phyloP scores from a whole-genome alignment of 2,888 invertebrate genomes.

The Dusona sp. region DNA sequence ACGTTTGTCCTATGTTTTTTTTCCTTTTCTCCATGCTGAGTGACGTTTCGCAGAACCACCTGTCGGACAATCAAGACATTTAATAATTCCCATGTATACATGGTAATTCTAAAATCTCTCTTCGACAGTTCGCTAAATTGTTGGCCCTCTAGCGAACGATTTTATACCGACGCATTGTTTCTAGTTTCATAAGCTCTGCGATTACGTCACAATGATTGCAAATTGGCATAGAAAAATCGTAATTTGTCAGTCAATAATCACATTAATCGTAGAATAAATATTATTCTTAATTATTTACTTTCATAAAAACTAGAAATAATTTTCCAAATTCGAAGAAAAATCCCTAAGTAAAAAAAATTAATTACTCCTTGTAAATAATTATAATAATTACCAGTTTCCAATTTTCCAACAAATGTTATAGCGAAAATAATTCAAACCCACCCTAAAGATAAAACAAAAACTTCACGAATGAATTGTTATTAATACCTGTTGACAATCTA shows the following conservation, averaged over 20 bases:
- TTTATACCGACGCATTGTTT: background rate
- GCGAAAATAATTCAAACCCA: too few species aligned
- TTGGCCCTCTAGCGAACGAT: slow-evolving; percentile 13
- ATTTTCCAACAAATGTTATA: too few species aligned
- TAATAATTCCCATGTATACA: slow-evolving; percentile 33
- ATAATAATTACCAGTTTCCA: too few species aligned
- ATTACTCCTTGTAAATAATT: too few species aligned
- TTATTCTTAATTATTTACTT: too few species aligned
- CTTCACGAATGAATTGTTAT: too few species aligned
- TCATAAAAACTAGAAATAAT: background rate
- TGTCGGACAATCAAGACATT: slow-evolving; percentile 61
- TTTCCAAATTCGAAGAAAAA: background rate
- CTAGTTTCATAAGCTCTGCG: background rate
- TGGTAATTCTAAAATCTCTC: background rate
- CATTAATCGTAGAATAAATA: background rate
- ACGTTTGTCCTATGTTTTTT: slow-evolving; percentile 58
- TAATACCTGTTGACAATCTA: too few species aligned
- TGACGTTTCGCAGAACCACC: slow-evolving; percentile 67
- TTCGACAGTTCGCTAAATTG: background rate
- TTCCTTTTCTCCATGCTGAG: slow-evolving; percentile 24
- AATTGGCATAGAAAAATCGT: background rate
- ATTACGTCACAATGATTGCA: background rate
- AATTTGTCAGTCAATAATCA: background rate
- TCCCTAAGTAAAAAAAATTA: background rate
- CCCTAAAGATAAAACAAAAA: too few species aligned